Conservation (phyloP, 2,113 vertebrate genomes). For the Coryphaenoides rupestris region DNA sequence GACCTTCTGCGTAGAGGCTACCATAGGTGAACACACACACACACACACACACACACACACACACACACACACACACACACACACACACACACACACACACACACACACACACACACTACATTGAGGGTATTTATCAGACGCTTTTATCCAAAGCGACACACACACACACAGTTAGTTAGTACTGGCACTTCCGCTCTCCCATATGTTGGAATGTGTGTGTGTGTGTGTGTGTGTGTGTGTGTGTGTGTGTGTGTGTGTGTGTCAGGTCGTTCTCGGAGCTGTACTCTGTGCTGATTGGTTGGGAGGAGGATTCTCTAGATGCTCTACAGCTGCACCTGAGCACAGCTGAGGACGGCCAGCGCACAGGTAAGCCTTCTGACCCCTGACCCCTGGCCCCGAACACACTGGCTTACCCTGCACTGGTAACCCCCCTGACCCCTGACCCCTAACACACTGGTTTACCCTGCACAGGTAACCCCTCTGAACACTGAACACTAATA, state of each 20-base stretch:
- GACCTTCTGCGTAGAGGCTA: conserved; percentile 80
- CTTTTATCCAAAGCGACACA: too few species aligned
- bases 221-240: background rate
- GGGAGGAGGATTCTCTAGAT: conserved; percentile 31
- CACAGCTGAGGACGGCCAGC: conserved; percentile 36
- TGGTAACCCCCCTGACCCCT: too few species aligned
- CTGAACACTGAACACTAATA: too few species aligned
- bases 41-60: background rate
- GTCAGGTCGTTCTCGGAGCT: conserved; percentile 42
- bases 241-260: conserved; percentile 2
- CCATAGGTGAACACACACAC: conserved; percentile 62
- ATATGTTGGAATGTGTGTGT: too few species aligned
- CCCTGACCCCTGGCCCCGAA: too few species aligned
- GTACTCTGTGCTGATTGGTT: conserved; percentile 24
- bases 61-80: too few species aligned
- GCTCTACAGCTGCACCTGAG: conserved; percentile 38
- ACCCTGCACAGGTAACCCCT: too few species aligned
- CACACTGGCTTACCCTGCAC: too few species aligned
- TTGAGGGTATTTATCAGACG: too few species aligned
- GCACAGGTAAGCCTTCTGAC: conserved; percentile 24
- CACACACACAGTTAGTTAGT: too few species aligned
- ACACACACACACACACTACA: conserved; percentile 15
- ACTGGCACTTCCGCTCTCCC: too few species aligned
- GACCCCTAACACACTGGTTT: too few species aligned
- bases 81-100: background rate